Percentiles rank a stretch among this genome's conserved stretches.
These are phyloP conservation scores for Helicorthomorpha holstii DNA, from an alignment of 1,140 invertebrate species.

Conservation along the genomic window DNA sequence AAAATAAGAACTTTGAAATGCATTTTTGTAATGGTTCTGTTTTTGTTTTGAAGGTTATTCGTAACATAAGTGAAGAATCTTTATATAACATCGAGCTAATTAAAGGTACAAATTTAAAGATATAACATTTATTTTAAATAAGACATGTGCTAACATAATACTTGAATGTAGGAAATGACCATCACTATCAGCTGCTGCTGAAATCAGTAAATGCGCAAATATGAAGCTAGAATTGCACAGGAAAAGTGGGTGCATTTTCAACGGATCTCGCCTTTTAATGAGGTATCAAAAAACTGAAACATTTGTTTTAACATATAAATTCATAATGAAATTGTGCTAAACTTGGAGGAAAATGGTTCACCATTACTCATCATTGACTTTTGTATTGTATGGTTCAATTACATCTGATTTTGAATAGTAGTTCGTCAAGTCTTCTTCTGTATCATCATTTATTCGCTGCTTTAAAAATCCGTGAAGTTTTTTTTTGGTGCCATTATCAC, in stretches of 20 bases:
- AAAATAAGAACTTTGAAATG: neutral
- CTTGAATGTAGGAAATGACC: neutral
- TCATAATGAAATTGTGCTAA: too few relatives aligned
- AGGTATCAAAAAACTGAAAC: neutral
- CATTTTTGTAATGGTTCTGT: neutral
- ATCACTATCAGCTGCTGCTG: neutral
- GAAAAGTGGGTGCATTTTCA: neutral
- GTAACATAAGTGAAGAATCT: conserved; percentile 43
- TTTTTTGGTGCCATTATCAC: too few relatives aligned
- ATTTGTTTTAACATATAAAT: too few relatives aligned
- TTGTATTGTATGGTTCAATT: too few relatives aligned
- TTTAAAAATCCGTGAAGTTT: too few relatives aligned
- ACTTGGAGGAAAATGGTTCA: too few relatives aligned
- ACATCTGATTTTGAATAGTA: too few relatives aligned
- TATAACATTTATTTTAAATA: neutral
- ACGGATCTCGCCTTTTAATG: neutral
- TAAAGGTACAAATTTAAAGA: neutral
- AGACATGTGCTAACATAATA: neutral
- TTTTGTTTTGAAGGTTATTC: conserved; percentile 20
- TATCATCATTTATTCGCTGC: too few relatives aligned
- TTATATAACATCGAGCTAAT: conserved; percentile 27
- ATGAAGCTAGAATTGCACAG: neutral
- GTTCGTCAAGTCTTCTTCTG: too few relatives aligned
- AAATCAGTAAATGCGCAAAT: neutral
- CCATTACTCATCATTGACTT: too few relatives aligned